phyloP scores from a whole-genome alignment of 1,140 invertebrate genomes.

The Anagrus nilaparvatae region DNA sequence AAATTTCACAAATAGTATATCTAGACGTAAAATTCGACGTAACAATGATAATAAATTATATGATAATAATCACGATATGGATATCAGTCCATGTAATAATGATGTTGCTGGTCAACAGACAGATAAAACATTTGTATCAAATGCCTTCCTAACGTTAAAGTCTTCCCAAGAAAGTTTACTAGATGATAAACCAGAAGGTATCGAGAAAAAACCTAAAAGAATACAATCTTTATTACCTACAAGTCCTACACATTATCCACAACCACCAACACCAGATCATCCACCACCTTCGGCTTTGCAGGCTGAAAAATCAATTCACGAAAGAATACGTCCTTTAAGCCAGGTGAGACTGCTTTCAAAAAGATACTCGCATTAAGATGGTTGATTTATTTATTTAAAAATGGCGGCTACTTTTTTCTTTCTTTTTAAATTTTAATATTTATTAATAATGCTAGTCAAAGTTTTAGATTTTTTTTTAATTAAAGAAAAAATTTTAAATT shows the following conservation, averaged over 20 bases:
- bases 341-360: conserved; percentile 53
- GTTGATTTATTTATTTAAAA: no score
- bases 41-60: no score
- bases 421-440: no score
- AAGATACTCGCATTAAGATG: no score
- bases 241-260: conserved; percentile 80
- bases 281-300: conserved; percentile 86
- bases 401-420: no score
- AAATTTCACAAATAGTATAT: no score
- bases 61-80: conserved; percentile 50
- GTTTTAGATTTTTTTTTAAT: no score
- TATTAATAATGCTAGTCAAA: no score
- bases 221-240: conserved; percentile 50
- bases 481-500: no score
- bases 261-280: conserved; percentile 89
- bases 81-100: conserved; percentile 33
- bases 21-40: no score
- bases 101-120: no score
- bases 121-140: conserved; percentile 45
- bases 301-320: conserved; percentile 80
- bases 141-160: conserved; percentile 49
- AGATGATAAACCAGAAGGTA: conserved; percentile 38
- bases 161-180: conserved; percentile 55
- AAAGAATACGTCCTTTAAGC: conserved; percentile 78
- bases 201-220: conserved; percentile 33